Percentiles rank a stretch among this genome's conserved stretches.
Evolutionary conservation across 2,888 invertebrate species (phyloP).

Genomic region (Carpatolechia fugitivella): DNA sequence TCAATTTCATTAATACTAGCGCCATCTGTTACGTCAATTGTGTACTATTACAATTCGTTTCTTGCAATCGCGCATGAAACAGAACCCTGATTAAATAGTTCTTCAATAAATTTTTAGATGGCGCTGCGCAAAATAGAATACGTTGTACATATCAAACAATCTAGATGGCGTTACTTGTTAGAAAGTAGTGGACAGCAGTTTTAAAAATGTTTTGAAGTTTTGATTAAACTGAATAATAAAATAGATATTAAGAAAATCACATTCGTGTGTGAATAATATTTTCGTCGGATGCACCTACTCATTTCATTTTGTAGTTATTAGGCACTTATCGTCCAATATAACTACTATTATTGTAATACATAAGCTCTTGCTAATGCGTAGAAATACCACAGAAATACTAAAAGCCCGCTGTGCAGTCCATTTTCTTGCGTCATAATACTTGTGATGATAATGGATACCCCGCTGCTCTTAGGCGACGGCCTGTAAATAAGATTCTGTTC

Average conservation of each 20-base stretch:
- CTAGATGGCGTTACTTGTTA: neutral
- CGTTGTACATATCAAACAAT: neutral
- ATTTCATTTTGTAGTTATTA: no score
- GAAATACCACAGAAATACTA: conserved; percentile 1
- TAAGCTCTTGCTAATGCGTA: neutral
- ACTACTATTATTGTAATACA: no score
- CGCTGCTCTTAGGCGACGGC: neutral
- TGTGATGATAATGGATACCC: conserved; percentile 3
- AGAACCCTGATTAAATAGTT: neutral
- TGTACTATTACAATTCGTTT: neutral
- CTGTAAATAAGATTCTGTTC: neutral
- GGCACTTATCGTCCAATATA: no score
- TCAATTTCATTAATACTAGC: neutral
- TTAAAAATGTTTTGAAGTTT: no score
- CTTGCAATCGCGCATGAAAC: neutral
- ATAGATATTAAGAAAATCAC: no score
- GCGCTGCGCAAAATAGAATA: neutral
- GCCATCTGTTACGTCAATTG: neutral
- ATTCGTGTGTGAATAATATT: no score
- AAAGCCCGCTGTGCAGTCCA: conserved; percentile 14
- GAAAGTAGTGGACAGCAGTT: no score
- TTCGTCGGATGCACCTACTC: no score
- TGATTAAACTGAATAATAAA: no score
- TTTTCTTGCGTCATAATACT: neutral
- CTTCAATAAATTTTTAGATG: neutral